Percentiles rank a stretch among this genome's conserved stretches.
phyloP scores from a whole-genome alignment of 1,140 invertebrate genomes.

The Scaptomyza hsui region DNA sequence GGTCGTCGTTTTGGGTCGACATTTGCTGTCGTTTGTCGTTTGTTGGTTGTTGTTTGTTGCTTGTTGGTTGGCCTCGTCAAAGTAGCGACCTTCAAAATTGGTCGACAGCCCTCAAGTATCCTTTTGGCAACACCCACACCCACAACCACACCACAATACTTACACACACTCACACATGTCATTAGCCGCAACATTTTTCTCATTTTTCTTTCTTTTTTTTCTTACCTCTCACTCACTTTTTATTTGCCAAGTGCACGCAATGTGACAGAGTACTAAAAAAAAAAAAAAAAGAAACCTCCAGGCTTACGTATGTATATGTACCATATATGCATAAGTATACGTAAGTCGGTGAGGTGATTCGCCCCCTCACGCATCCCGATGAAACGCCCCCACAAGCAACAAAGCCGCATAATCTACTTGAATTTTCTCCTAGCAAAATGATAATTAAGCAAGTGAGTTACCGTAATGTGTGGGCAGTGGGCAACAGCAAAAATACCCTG shows the following conservation, averaged over 20 bases:
- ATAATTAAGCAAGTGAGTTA: slow-evolving; percentile 44
- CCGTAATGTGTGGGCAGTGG: neutral
- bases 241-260: slow-evolving; percentile 78
- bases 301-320: slow-evolving; percentile 20
- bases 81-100: slow-evolving; percentile 73
- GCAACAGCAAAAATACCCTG: slow-evolving; percentile 4
- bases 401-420: slow-evolving; percentile 41
- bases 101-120: slow-evolving; percentile 70
- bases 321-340: slow-evolving; percentile 23
- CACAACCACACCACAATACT: slow-evolving; percentile 13
- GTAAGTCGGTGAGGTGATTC: neutral
- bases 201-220: slow-evolving; percentile 16
- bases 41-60: slow-evolving; percentile 14
- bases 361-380: neutral
- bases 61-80: slow-evolving; percentile 41
- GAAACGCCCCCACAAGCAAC: slow-evolving; percentile 9
- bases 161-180: slow-evolving; percentile 46
- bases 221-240: slow-evolving; percentile 39
- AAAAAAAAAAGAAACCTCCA: neutral
- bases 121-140: slow-evolving; percentile 53
- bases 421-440: slow-evolving; percentile 44
- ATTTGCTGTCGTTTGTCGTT: slow-evolving; percentile 8
- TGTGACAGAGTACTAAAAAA: slow-evolving; percentile 55
- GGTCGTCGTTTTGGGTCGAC: slow-evolving; percentile 12
- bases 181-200: slow-evolving; percentile 71